Evolutionary conservation across 1,140 invertebrate species (phyloP).

Genomic region (Drosophila baimaii): DNA sequence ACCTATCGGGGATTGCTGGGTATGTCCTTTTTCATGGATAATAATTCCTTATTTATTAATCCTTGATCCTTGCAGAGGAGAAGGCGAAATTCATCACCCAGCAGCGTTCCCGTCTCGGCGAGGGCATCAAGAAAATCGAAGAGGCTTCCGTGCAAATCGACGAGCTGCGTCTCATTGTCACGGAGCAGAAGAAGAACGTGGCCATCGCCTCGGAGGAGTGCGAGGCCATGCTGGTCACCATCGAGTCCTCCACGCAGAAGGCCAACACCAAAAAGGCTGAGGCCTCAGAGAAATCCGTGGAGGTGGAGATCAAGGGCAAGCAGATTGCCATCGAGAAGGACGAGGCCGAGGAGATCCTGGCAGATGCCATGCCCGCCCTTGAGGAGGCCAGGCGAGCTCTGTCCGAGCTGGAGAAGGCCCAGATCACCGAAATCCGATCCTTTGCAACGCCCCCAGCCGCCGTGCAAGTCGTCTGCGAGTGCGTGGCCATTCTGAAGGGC

Average conservation of each 20-base stretch:
- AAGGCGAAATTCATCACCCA: conserved; percentile 84
- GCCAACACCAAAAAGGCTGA: conserved; percentile 91
- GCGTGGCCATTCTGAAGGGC: conserved; percentile 92
- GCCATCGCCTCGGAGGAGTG: conserved; percentile 74
- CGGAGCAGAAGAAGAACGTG: conserved; percentile 83
- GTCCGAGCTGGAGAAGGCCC: conserved; percentile 92
- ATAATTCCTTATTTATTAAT: background rate
- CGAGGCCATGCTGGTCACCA: conserved; percentile 79
- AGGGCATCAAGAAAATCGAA: conserved; percentile 84
- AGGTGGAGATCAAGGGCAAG: conserved; percentile 91
- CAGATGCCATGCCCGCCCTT: conserved; percentile 91
- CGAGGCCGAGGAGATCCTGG: conserved; percentile 91
- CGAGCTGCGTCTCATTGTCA: conserved; percentile 74
- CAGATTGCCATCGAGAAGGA: conserved; percentile 91
- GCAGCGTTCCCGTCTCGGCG: conserved; percentile 83
- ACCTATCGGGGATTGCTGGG: conserved; percentile 90
- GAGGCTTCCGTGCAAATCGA: conserved; percentile 82
- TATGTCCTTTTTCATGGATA: conserved; percentile 78
- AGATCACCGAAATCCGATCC: conserved; percentile 94
- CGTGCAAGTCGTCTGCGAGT: conserved; percentile 94
- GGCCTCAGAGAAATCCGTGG: conserved; percentile 90
- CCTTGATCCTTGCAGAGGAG: conserved; percentile 66
- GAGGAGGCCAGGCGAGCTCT: conserved; percentile 92
- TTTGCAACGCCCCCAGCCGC: conserved; percentile 95
- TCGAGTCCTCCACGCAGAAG: conserved; percentile 86